Conservation (phyloP, 1,140 invertebrate species). For the Elysia chlorotica region DNA sequence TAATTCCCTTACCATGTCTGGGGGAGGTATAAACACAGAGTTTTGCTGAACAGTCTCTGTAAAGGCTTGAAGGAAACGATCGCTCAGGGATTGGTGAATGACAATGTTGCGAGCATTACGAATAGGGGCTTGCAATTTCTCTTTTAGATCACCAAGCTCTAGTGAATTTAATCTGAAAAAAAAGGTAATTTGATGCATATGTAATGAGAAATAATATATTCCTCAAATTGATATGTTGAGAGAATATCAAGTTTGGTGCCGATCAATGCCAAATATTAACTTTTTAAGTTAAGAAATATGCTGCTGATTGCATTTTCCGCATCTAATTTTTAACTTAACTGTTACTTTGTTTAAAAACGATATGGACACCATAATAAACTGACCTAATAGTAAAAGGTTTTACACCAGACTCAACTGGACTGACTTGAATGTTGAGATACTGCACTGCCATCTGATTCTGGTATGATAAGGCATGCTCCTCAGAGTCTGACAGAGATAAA, state of each 20-base stretch:
- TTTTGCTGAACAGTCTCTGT: slow-evolving; percentile 77
- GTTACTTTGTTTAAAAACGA: too few relatives aligned
- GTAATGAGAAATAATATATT: too few relatives aligned
- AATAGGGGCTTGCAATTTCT: slow-evolving; percentile 75
- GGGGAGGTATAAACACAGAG: slow-evolving; percentile 68
- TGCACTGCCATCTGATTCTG: slow-evolving; percentile 68
- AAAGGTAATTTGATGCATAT: slow-evolving; percentile 22
- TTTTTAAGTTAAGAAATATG: background rate
- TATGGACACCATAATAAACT: too few relatives aligned
- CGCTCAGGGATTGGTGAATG: slow-evolving; percentile 79
- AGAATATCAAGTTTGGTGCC: too few relatives aligned
- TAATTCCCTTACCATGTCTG: slow-evolving; percentile 70
- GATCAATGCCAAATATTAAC: background rate
- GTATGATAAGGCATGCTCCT: slow-evolving; percentile 74
- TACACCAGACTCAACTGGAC: slow-evolving; percentile 63
- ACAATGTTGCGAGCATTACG: slow-evolving; percentile 77
- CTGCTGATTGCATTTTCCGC: background rate
- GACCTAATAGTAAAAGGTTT: slow-evolving; percentile 60
- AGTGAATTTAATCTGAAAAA: slow-evolving; percentile 72
- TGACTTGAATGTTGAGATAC: slow-evolving; percentile 81
- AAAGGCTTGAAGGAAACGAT: slow-evolving; percentile 84
- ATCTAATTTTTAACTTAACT: background rate
- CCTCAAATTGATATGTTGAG: too few relatives aligned
- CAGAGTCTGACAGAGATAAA: slow-evolving; percentile 74
- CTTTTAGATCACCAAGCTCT: slow-evolving; percentile 80